Conservation (phyloP, 1,140 invertebrate species). For the Drosophila ambigua region DNA sequence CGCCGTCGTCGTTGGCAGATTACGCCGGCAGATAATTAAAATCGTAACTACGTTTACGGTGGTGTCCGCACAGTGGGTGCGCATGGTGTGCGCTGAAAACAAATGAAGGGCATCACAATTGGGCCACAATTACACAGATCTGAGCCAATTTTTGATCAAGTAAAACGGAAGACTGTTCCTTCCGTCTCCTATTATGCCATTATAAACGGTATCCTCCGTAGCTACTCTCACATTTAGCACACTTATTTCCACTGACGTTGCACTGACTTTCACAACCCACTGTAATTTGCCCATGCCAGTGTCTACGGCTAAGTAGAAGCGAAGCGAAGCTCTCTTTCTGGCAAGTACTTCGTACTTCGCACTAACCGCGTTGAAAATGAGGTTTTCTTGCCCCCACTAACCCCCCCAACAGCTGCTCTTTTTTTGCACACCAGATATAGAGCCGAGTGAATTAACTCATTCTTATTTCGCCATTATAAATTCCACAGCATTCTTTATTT, state of each 20-base stretch:
- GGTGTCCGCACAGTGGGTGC: conserved; percentile 36
- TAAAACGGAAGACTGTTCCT: neutral
- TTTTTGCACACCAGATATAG: conserved; percentile 63
- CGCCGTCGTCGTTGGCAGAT: conserved; percentile 50
- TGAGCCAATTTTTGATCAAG: neutral
- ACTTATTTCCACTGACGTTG: conserved; percentile 29
- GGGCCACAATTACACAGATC: neutral
- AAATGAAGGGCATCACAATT: neutral
- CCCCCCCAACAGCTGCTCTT: conserved; percentile 18
- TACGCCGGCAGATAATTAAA: conserved; percentile 80
- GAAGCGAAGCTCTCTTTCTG: conserved; percentile 17
- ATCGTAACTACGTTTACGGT: conserved; percentile 73
- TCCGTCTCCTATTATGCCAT: neutral
- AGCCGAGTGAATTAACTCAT: conserved; percentile 54
- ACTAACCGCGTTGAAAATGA: conserved; percentile 65
- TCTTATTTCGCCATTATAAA: conserved; percentile 68
- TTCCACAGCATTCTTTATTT: conserved; percentile 75
- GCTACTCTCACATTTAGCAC: conserved; percentile 18
- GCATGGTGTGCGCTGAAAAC: conserved; percentile 7
- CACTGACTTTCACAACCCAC: conserved; percentile 34
- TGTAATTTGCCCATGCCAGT: conserved; percentile 40
- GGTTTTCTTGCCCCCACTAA: conserved; percentile 38
- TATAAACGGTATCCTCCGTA: neutral
- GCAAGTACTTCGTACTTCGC: conserved; percentile 70
- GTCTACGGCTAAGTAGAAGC: conserved; percentile 76